Evolutionary conservation across 2,797 vertebrate species (phyloP), one percentile per base, ranked within the genome.

Genomic region (Anguilla obscura): DNA sequence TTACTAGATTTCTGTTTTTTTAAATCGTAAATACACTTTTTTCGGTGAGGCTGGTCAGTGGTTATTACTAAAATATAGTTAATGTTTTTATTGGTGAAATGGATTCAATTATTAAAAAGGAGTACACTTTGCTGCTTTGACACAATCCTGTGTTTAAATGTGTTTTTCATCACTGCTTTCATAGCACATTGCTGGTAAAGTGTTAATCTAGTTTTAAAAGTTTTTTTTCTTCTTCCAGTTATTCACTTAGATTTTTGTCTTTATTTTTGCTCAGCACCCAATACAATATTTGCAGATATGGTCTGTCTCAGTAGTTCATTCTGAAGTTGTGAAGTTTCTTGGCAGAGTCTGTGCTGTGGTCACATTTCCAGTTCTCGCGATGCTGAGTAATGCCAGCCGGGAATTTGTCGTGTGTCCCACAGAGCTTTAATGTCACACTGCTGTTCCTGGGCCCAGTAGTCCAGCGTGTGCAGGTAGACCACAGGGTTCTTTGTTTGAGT

Each of bases 361-460:
- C 95, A 95, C 90, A 92, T 88, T 88, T 93, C 91, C 93, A 94
- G 92, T 90, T 96, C 95, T 95, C 93, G 94, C 94, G 93, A 93
- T 91, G 90, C 90, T 90, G 85, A 88, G 91, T 90, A 90, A 85
- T 89, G 91, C 83, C 90, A 89, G 87, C 87, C 85, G 85, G 71
- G 88, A 66, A 36, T 84, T 74, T 89, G 84, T 87, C 80, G 87
- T 63, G 8, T 92, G 93, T 92, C 92, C 92, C 90, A 92, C 80
- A 87, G 86, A 87, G 88, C 92, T 93, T 90, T 93, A 93, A 91
- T 94, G 94, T 94, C 94, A 94, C 93, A 86, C 90, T 92, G 93
- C 89, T 88, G 87, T 91, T 89, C 90, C 90, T 90, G 93, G 94
- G 92, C 93, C 94, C 91, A 83, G 58, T 16, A 86, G 54, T 74